phyloP scores from a whole-genome alignment of 1,140 invertebrate genomes.

The Asobara japonica region DNA sequence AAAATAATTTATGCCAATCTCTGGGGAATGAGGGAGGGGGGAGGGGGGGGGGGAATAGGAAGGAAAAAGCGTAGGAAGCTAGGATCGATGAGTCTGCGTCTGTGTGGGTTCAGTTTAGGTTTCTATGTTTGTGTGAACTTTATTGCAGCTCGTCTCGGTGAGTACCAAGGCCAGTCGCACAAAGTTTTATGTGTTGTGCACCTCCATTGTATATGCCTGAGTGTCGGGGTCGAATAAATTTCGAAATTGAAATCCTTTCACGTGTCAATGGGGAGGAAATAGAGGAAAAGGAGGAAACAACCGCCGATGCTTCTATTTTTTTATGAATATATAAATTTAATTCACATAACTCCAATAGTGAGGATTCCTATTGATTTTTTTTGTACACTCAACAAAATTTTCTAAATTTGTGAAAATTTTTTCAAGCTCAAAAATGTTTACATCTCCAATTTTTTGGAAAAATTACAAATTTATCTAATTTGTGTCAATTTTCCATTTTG shows the following conservation, averaged over 20 bases:
- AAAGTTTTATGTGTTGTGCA: slow-evolving; percentile 6
- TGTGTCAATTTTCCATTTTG: no score
- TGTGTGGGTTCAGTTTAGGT: background rate
- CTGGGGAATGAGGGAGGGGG: background rate
- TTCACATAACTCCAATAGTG: background rate
- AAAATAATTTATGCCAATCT: no score
- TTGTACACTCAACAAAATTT: no score
- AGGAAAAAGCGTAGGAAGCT: background rate
- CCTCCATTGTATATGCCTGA: background rate
- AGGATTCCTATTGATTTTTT: no score
- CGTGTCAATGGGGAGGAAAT: background rate
- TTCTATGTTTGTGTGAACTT: background rate
- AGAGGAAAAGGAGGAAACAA: slow-evolving; percentile 13
- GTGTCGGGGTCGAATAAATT: slow-evolving; percentile 19
- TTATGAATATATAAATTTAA: background rate
- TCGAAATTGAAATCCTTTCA: slow-evolving; percentile 21
- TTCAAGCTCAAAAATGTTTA: no score
- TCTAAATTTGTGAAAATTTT: no score
- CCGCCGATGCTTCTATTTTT: background rate
- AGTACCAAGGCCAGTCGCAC: slow-evolving; percentile 10
- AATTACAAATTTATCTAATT: no score
- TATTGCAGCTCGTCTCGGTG: slow-evolving; percentile 14
- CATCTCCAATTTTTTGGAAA: no score
- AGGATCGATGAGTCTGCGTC: background rate
- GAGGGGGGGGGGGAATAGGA: background rate